Conservation (phyloP, 2,888 invertebrate genomes). For the Dendrolimus houi region DNA sequence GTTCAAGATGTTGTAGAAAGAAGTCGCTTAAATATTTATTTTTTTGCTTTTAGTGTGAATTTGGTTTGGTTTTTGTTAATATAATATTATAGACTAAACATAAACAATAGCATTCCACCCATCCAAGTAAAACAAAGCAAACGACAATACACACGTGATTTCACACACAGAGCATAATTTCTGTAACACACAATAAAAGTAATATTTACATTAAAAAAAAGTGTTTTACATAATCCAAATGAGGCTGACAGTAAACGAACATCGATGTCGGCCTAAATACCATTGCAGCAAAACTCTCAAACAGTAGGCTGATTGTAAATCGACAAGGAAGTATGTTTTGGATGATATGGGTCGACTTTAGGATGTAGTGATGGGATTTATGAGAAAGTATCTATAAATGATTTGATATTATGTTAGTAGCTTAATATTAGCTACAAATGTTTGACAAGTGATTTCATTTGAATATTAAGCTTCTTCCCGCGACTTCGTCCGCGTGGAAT, state of each 20-base stretch:
- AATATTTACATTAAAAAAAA: background rate
- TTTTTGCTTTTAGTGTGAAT: too few species aligned
- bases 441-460: too few species aligned
- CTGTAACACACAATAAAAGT: background rate
- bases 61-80: too few species aligned
- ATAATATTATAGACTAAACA: too few species aligned
- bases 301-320: slow-evolving; percentile 56
- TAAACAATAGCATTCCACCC: background rate
- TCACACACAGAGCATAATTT: background rate
- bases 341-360: slow-evolving; percentile 57
- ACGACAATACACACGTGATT: background rate
- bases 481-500: too few species aligned
- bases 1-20: too few species aligned
- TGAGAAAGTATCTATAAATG: slow-evolving; percentile 15
- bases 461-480: too few species aligned
- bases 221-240: slow-evolving; percentile 11
- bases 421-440: too few species aligned
- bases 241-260: slow-evolving; percentile 7
- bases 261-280: slow-evolving; percentile 55
- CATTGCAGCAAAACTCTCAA: slow-evolving; percentile 30
- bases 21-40: too few species aligned
- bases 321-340: slow-evolving; percentile 56
- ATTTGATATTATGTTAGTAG: background rate
- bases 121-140: background rate
- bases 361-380: slow-evolving; percentile 28